Percentiles rank a stretch among this genome's conserved stretches.
Evolutionary conservation across 2,113 vertebrate genomes (phyloP).

Genomic region (Strix uralensis): DNA sequence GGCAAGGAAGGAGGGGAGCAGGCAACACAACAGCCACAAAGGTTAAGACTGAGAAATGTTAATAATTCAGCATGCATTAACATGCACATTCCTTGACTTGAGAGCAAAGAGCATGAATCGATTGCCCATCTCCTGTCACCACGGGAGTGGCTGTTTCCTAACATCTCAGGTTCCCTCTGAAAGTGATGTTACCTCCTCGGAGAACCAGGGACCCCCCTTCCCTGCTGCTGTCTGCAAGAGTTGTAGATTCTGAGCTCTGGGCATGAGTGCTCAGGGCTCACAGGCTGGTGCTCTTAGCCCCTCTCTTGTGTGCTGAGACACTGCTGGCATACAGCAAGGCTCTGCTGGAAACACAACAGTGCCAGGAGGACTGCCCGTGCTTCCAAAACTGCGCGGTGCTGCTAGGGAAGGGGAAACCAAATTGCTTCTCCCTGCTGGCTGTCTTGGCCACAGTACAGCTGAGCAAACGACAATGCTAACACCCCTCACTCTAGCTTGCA

Average conservation of each 20-base stretch:
- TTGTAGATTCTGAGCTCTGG: not conserved
- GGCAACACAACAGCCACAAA: not conserved
- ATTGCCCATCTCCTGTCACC: slow-evolving; percentile 38
- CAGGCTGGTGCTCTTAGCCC: not conserved
- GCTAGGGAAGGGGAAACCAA: not conserved
- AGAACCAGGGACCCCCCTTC: not conserved
- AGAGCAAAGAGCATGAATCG: slow-evolving; percentile 54
- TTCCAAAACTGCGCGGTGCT: not conserved
- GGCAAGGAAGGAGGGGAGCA: not conserved
- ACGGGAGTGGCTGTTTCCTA: slow-evolving; percentile 1
- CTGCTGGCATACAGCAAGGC: not conserved
- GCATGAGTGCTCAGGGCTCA: not conserved
- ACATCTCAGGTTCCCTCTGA: slow-evolving; percentile 14
- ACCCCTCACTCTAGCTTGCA: not conserved
- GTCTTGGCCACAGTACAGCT: not conserved
- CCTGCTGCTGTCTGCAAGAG: not conserved
- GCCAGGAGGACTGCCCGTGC: not conserved
- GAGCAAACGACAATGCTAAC: not conserved
- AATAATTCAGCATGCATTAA: slow-evolving; percentile 76
- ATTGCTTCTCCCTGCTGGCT: not conserved
- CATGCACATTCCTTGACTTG: slow-evolving; percentile 55
- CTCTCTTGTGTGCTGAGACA: not conserved
- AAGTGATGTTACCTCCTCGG: slow-evolving; percentile 18
- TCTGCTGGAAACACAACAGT: not conserved
- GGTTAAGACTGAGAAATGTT: slow-evolving; percentile 22